Evolutionary conservation across 1,140 invertebrate species (phyloP), one percentile per base, ranked within the genome.

Genomic region (Zaprionus inermis): DNA sequence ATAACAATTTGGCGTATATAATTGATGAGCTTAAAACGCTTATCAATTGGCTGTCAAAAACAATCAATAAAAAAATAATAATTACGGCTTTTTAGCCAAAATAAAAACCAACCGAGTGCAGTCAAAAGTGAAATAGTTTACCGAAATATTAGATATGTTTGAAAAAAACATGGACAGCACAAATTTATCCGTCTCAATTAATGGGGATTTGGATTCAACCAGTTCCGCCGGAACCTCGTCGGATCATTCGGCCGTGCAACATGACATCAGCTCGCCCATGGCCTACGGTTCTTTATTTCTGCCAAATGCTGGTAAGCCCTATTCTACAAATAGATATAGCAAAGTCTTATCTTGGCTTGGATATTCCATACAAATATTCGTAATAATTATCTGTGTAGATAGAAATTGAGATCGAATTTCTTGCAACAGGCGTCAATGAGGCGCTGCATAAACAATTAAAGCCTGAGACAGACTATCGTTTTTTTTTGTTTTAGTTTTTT

Each of bases 151-250:
- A 49, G 68, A 32, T 69, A 92, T 92, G 90, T 91, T 92, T 77
- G 88, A 86, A 6, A 92, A 89, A 56, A 90, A 78, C 63, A 91
- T 92, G 90, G 81, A 92, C 63, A 79, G 69, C 41, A 79, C 81
- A 14, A 90, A 77, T 72, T 68, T 91, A 28, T 91, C 88, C 44
- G 85, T 85, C 4, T 85, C 85, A 16, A 81, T 91, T 3, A 72
- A 76, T 59, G 91, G 91, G 7, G 91, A 92, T 56, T 72, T 92
- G 70, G 91, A 92, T 36, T 92, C 91, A 0, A 92, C 91, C 24
- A 92, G 91, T 65, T 92, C 91, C 80, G 91, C 72, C 78, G 91
- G 91, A 79, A 91, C 91, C 7, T 84, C 76, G 22, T 92, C 91
- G 24, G 91, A 92, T 44, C 90, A 92, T 69, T 91, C 91, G 7